Conservation (phyloP, 1,140 invertebrate species). For the Drosophila prosaltans region DNA sequence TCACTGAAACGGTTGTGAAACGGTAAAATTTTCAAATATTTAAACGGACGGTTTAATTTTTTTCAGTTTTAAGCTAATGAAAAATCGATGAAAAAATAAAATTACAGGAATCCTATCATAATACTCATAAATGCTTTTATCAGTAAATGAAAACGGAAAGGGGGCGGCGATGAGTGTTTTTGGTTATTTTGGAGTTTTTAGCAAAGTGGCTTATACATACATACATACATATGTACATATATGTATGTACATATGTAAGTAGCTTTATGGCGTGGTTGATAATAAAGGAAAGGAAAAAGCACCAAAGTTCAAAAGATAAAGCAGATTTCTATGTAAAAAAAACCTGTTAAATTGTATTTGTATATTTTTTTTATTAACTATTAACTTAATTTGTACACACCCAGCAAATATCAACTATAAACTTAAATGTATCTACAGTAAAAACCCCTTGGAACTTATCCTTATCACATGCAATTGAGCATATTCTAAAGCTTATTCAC, state of each 20-base stretch:
- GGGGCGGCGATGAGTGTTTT: not conserved
- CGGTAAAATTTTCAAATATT: conserved; percentile 17
- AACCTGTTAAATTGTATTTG: not conserved
- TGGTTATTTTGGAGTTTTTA: conserved; percentile 1
- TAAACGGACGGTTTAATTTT: not conserved
- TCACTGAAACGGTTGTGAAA: conserved; percentile 23
- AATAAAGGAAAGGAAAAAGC: not conserved
- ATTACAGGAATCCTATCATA: not conserved
- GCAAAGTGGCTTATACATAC: not conserved
- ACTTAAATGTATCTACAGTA: conserved; percentile 21
- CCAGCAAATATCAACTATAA: conserved; percentile 19
- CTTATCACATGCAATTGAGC: conserved; percentile 22
- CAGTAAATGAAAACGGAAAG: not conserved
- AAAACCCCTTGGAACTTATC: conserved; percentile 21
- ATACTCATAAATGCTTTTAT: not conserved
- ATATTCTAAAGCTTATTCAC: conserved; percentile 16
- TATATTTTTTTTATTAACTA: conserved; percentile 9
- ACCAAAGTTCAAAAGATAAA: conserved; percentile 1
- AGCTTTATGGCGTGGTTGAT: not conserved
- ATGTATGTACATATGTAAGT: not conserved
- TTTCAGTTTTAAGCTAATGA: conserved; percentile 4
- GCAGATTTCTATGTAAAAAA: not conserved
- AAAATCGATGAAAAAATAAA: not conserved
- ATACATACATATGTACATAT: not conserved
- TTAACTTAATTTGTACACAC: conserved; percentile 1